Conservation (phyloP, 2,888 invertebrate species). For the Andrena hattorfiana region DNA sequence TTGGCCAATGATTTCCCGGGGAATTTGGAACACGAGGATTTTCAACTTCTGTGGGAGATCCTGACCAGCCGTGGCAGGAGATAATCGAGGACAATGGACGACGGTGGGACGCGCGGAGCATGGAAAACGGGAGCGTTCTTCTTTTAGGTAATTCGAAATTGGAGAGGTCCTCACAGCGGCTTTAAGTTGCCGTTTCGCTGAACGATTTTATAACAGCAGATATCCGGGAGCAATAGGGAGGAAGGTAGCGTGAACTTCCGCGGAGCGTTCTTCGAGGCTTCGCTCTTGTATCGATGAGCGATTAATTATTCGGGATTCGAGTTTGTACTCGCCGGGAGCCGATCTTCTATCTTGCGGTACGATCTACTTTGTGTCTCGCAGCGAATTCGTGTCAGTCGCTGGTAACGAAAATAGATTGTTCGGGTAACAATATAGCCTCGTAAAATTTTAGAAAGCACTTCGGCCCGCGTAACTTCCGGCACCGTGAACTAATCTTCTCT, state of each 20-base stretch:
- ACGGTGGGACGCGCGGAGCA: background rate
- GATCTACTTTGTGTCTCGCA: slow-evolving; percentile 13
- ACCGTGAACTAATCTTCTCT: slow-evolving; percentile 52
- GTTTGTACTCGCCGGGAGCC: background rate
- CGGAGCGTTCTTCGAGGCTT: background rate
- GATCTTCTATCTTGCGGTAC: background rate
- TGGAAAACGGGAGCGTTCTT: slow-evolving; percentile 25
- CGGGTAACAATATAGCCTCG: slow-evolving; percentile 16
- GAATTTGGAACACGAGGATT: background rate
- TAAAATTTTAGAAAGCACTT: slow-evolving; percentile 58
- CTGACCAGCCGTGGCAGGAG: background rate
- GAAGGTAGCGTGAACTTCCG: slow-evolving; percentile 9
- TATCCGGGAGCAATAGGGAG: slow-evolving; percentile 10
- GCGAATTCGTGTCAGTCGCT: slow-evolving; percentile 17
- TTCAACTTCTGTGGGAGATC: no score
- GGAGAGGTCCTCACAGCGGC: background rate
- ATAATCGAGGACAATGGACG: slow-evolving; percentile 1
- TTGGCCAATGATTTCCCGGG: background rate
- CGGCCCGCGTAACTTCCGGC: slow-evolving; percentile 50
- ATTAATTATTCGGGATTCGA: slow-evolving; percentile 13
- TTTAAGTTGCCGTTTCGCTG: slow-evolving; percentile 2
- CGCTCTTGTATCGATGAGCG: background rate
- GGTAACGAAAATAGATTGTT: slow-evolving; percentile 11
- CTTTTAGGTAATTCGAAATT: slow-evolving; percentile 34
- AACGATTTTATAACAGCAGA: slow-evolving; percentile 31